Evolutionary conservation across 2,113 vertebrate genomes (phyloP).

Genomic region (Ornithorhynchus anatinus): DNA sequence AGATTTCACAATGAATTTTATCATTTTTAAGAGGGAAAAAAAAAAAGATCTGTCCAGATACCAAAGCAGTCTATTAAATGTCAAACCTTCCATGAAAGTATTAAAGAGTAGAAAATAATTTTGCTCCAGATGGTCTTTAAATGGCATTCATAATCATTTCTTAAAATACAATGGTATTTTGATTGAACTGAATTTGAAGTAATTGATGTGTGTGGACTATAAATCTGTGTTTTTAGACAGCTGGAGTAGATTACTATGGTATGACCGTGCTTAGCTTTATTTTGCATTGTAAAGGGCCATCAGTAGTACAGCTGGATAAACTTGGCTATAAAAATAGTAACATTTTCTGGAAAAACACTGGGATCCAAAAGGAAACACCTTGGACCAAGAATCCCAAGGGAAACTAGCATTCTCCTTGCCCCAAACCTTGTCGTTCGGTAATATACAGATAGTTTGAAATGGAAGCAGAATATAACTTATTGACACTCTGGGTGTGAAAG

Average conservation of each 20-base stretch:
- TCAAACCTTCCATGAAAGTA: not conserved
- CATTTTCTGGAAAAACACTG: not conserved
- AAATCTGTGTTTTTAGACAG: not conserved
- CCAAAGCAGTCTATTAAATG: conserved; percentile 8
- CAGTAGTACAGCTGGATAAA: not conserved
- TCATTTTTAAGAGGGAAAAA: not conserved
- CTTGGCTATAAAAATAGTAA: not conserved
- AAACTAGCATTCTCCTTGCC: not conserved
- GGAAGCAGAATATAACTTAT: not conserved
- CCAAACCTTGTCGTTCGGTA: conserved; percentile 2
- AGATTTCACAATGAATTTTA: not conserved
- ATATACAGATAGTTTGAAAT: conserved; percentile 1
- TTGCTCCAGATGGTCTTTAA: not conserved
- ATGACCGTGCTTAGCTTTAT: not conserved
- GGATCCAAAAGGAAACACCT: not conserved
- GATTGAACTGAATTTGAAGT: not conserved
- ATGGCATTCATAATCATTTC: not conserved
- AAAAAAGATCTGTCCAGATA: no score
- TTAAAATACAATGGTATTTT: not conserved
- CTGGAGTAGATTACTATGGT: not conserved
- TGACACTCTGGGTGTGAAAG: not conserved
- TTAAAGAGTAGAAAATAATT: conserved; percentile 6
- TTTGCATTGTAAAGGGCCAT: not conserved
- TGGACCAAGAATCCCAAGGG: not conserved
- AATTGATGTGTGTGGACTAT: not conserved